Evolutionary conservation across 2,797 vertebrate species (phyloP), one percentile per base, ranked within the genome.

Genomic region (Distichodus sexfasciatus): DNA sequence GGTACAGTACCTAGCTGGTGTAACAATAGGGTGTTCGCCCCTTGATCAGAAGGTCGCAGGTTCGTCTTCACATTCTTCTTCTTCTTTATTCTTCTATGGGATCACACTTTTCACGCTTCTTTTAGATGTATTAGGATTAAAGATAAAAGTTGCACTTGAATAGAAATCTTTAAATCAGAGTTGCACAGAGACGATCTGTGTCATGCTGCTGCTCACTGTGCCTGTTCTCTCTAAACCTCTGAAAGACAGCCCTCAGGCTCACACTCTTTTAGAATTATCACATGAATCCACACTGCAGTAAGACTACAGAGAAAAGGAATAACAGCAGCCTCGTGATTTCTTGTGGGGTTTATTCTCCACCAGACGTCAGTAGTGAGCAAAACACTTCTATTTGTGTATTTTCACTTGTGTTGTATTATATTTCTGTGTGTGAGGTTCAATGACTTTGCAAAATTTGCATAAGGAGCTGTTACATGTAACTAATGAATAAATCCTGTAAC

Each of bases 171-270:
- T 23, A 51, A 60, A 61, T 12, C 11, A 35, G 24, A 53, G 36
- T 4, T 35, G 8, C 10, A 24, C 10, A 48, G 46, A 48, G 46
- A 48, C 26, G 31, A 33, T 33, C 31, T 33, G 26, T 26, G 46
- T 24, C 26, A 21, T 26, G 11, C 14, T 15, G 17, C 35, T 28
- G 24, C 33, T 57, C 21, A 35, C 51, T 41, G 24, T 69, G 54
- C 24, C 35, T 79, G 84, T 82, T 81, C 79, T 84, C 76, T 72
- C 68, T 81, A 71, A 69, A 68, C 74, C 62, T 54, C 53, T 79
- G 33, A 61, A 59, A 68, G 41, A 48, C 5, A 36, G 31, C 73
- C 71, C 80, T 71, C 58, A 73, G 69, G 69, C 54, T 76, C 75
- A 74, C 71, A 62, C 68, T 48, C 41, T 71, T 76, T 79, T 66